These are phyloP conservation scores for Eupithecia subumbrata DNA, from an alignment of 2,888 invertebrate species.

Conservation along the genomic window DNA sequence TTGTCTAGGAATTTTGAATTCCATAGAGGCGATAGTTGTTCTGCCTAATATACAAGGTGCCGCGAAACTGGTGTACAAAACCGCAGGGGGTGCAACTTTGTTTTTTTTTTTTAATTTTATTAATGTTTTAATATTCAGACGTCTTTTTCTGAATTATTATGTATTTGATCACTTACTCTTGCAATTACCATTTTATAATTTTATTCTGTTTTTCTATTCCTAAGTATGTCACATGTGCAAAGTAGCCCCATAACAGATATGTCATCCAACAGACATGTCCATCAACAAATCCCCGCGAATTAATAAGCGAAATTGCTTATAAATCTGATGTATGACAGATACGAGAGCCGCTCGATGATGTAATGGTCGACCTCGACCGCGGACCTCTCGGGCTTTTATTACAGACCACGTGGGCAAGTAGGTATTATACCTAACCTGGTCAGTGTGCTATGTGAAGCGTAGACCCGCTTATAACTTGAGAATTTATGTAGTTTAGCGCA, in stretches of 20 bases:
- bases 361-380: constrained; percentile 45
- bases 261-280: neutral
- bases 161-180: neutral
- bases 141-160: neutral
- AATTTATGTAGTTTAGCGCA: too few relatives aligned
- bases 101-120: neutral
- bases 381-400: constrained; percentile 29
- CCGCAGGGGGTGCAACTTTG: neutral
- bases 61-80: neutral
- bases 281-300: constrained; percentile 14
- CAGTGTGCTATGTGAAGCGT: neutral
- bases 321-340: constrained; percentile 39
- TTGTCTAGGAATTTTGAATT: too few relatives aligned
- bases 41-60: too few relatives aligned
- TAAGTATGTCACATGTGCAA: neutral
- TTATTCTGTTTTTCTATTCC: neutral
- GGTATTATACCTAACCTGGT: neutral
- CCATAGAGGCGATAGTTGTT: too few relatives aligned
- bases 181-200: neutral
- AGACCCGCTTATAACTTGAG: neutral
- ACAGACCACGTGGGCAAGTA: constrained; percentile 34
- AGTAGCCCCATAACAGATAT: neutral
- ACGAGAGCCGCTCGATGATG: constrained; percentile 53
- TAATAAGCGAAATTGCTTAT: constrained; percentile 26
- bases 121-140: neutral